phyloP scores from a whole-genome alignment of 2,113 vertebrate genomes.

The Grus americana region DNA sequence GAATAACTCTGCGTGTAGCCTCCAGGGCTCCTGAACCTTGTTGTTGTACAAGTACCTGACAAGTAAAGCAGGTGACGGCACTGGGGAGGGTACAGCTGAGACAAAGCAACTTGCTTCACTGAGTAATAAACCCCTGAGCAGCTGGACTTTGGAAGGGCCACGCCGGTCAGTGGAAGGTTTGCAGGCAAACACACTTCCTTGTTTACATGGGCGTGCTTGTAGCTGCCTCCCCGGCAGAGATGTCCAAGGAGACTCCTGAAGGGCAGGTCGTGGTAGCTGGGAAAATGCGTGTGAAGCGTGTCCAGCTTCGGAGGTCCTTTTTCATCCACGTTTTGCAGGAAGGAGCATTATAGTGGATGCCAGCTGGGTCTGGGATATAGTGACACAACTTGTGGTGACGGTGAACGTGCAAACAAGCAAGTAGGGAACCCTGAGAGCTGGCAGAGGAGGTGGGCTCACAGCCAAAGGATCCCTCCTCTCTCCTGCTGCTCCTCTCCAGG shows the following conservation, averaged over 20 bases:
- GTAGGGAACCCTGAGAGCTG: neutral
- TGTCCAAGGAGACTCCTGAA: neutral
- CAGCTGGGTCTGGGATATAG: neutral
- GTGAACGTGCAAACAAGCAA: rapidly evolving
- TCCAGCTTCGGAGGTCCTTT: neutral
- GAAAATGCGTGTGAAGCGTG: neutral
- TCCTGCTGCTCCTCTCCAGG: neutral
- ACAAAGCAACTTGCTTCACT: neutral
- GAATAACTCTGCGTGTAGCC: neutral
- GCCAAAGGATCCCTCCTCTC: neutral
- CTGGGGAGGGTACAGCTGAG: neutral
- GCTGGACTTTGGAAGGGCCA: constrained; percentile 56
- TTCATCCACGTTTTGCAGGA: neutral
- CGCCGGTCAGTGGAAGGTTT: neutral
- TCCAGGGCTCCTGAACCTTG: neutral
- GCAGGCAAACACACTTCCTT: neutral
- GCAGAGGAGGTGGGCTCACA: neutral
- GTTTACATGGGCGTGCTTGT: neutral
- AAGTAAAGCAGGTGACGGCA: neutral
- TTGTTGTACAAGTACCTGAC: neutral
- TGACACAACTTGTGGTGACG: neutral
- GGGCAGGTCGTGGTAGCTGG: neutral
- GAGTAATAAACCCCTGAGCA: constrained; percentile 5
- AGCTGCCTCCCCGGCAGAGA: neutral
- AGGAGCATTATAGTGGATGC: neutral